Conservation (phyloP, 2,797 vertebrate genomes). For the Gymnocypris eckloni region DNA sequence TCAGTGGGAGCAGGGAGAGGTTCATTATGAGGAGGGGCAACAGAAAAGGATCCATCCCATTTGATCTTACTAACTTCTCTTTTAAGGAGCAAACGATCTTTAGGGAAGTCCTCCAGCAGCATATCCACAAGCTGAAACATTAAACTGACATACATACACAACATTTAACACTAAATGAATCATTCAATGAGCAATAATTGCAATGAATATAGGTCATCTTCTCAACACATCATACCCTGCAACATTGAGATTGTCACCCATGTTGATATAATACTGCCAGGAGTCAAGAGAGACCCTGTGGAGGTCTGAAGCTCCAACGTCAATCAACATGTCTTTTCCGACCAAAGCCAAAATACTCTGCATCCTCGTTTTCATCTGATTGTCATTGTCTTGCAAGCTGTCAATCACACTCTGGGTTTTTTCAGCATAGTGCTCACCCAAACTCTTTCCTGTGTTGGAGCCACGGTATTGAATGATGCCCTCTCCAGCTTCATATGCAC, state of each 20-base stretch:
- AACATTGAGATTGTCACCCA: conserved; percentile 57
- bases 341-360: conserved; percentile 57
- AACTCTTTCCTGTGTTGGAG: conserved; percentile 42
- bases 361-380: conserved; percentile 33
- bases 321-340: conserved; percentile 58
- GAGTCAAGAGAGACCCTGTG: conserved; percentile 56
- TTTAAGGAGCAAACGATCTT: conserved; percentile 58
- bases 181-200: not conserved
- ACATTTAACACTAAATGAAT: not conserved
- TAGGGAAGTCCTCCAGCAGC: conserved; percentile 55
- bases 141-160: conserved; percentile 48
- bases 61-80: conserved; percentile 58
- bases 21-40: not conserved
- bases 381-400: conserved; percentile 20
- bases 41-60: conserved; percentile 63
- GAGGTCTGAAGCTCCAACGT: conserved; percentile 57
- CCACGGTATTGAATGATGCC: conserved; percentile 11
- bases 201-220: not conserved
- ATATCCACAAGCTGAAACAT: conserved; percentile 61
- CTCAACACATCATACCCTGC: conserved; percentile 56
- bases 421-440: conserved; percentile 60
- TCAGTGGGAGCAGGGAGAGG: conserved; percentile 9
- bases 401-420: conserved; percentile 43
- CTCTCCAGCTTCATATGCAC: conserved; percentile 56
- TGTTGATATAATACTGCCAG: conserved; percentile 60